Evolutionary conservation across 2,888 invertebrate species (phyloP), one percentile per base, ranked within the genome.

Genomic region (Galeopsomyia nigrocyanea): DNA sequence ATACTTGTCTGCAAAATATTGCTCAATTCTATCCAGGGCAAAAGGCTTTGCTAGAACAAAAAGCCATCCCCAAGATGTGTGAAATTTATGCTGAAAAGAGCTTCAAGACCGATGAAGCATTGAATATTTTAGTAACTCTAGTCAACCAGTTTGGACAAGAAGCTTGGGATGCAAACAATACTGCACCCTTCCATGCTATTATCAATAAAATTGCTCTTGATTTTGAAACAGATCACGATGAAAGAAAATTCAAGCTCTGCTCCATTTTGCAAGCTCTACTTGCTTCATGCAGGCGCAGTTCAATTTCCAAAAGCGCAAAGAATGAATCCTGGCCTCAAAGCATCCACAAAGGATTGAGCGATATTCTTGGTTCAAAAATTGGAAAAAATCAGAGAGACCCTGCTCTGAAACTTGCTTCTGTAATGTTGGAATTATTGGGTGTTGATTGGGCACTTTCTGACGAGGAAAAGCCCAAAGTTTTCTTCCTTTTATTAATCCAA

Each of bases 311-410:
- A 31, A 90, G 91, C 10, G 89, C 92, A 3, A 87, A 90, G 55
- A 92, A 92, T 58, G 94, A 94, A 87, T 91, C 92, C 17, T 96
- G 96, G 96, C 94, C 94, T 0, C 88, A 89, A 76, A 93, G 93
- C 83, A 90, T 96, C 75, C 92, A 94, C 85, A 94, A 93, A 87
- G 95, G 94, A 0, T 88, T 96, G 19, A 90, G 90, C 80, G 95
- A 96, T 80, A 95, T 97, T 80, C 88, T 97, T 9, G 92, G 93
- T 73, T 95, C 95, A 79, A 95, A 95, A 87, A 93, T 96, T 80
- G 94, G 93, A 0, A 94, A 95, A 80, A 92, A 92, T 78, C 97
- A 97, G 87, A 90, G 97, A 78, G 96, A 97, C 85, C 95, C 96
- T 16, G 95, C 96, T 0, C 87, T 98, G 17, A 93, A 94, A 83